Base-by-base conservation (phyloP, 2,888 invertebrate species). In the Zootermopsis nevadensis region DNA sequence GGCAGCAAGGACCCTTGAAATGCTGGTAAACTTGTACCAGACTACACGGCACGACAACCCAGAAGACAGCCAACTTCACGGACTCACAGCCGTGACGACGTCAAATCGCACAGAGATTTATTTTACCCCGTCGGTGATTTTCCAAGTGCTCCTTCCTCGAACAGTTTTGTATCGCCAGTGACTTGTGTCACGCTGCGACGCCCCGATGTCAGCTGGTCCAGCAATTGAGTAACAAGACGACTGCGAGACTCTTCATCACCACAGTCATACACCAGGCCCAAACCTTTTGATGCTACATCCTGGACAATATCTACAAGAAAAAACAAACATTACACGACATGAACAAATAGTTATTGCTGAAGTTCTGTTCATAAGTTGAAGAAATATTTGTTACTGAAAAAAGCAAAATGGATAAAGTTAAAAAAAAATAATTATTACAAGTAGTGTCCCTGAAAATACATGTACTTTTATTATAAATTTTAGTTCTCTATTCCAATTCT, bases 201-300 rank as follows among this genome's bases (percentile, higher is more conserved):
- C 24, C 97, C 97, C 77, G 95, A 94, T 55, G 95, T 95, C 82
- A 98, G 90, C 87, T 97, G 96, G 85, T 95, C 94, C 81, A 97
- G 93, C 83, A 98, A 92, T 84, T 94, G 93, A 15, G 93, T 93
- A 4, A 98, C 94, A 77, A 98, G 90, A 84, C 93, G 92, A 84
- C 93, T 92, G 87, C 93, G 94, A 86, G 94, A 93, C 85, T 92
- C 93, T 81, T 94, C 93, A 84, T 94, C 94, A 0, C 96, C 96
- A 83, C 94, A 93, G 87, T 96, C 95, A 88, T 97, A 98, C 12
- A 98, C 95, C 2, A 98, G 90, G 82, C 96, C 96, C 33, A 98
- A 91, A 19, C 97, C 98, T 89, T 98, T 97, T 24, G 97, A 96
- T 0, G 98, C 97, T 2, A 97, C 95, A 89, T 98, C 98, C 91